Base-by-base conservation (phyloP, 2,888 invertebrate species). In the Heliconius cydno region DNA sequence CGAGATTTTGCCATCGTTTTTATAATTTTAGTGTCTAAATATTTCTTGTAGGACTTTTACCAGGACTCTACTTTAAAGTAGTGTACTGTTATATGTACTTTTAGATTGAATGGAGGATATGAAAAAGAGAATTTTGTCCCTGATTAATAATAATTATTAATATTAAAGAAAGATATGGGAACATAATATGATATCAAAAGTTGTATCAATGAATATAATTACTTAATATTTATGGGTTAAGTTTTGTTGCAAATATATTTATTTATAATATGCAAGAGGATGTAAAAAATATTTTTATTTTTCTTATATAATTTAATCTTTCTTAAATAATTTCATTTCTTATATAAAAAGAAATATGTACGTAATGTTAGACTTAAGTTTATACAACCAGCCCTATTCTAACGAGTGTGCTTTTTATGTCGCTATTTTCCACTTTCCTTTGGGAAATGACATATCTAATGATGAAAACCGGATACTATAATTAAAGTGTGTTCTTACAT, bases 1-100 rank as follows among this genome's bases (percentile, higher is more conserved):
- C 74, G 79, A 80, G 81, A 77, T 76, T 77, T 75, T 79, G 66
- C 77, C 81, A 70, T 77, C 71, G 46, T 76, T 83, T 68, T 80
- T 78, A 76, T 68, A 52, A 52, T 52, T 52, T 52, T 67, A 72
- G 28, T 41, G 12, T 46, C 28, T 28, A 6, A 28, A 63, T 65
- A 75, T 73, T 73, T 34, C 34, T 34, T 15, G 19, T 52, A 52
- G 7, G 52, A 52, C 52, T 19, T 52, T 52, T 52, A 52, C 2
- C 52, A 52, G 22, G 52, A 52, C 19, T 52, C 19, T 19, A 19
- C 19, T 52, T 0, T 19, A 19, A 52, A 19, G 19, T 19, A 52
- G 52, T 19, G 19, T 52, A 19, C 6, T 52, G 6, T 19, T 52
- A 19, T 52, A 19, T 68, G 41, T 38, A n/a, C 1, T 22, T 25